A percentile compares a stretch with the other conserved stretches of the same genome.
These are phyloP conservation scores for Rynchops niger DNA, from an alignment of 2,113 vertebrate species.

Conservation along the genomic window DNA sequence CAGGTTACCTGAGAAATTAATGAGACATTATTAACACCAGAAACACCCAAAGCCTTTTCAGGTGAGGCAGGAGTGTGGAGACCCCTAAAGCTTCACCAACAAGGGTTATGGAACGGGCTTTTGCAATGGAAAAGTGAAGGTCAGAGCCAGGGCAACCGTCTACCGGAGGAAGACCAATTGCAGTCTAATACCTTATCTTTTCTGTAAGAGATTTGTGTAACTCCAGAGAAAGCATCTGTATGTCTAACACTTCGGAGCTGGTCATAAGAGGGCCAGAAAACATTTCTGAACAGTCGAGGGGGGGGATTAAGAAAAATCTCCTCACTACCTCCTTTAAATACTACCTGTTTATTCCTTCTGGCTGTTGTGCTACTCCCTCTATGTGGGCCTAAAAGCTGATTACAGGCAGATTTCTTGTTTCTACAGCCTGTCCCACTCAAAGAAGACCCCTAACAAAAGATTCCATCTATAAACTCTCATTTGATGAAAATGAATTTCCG, in stretches of 20 bases:
- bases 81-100: background rate
- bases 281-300: background rate
- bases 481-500: background rate
- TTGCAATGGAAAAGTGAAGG: background rate
- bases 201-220: background rate
- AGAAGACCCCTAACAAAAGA: background rate
- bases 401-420: background rate
- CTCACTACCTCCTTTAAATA: background rate
- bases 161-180: rapidly evolving
- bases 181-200: background rate
- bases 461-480: background rate
- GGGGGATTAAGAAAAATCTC: too few species aligned
- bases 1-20: background rate
- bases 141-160: background rate
- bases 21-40: background rate
- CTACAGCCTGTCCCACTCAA: background rate
- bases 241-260: background rate
- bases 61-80: background rate
- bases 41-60: background rate
- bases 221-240: background rate
- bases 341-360: background rate
- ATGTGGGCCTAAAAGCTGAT: background rate
- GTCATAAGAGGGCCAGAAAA: background rate
- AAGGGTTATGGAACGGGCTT: background rate
- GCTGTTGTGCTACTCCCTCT: background rate